Percentiles rank a stretch among this genome's conserved stretches.
Conservation (phyloP, 2,797 vertebrate genomes). For the Brotula barbata region DNA sequence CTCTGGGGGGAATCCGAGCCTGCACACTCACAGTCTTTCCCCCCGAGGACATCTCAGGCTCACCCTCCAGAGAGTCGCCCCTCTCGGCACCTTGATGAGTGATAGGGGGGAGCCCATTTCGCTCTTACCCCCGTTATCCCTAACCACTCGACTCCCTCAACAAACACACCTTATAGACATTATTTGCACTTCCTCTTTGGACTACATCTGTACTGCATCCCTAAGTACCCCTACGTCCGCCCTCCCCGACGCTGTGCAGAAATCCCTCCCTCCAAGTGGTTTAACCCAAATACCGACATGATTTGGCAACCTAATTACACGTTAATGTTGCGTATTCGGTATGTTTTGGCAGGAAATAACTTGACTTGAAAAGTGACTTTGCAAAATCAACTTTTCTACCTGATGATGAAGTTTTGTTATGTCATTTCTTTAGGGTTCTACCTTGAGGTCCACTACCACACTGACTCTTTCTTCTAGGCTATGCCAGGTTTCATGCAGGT, state of each 20-base stretch:
- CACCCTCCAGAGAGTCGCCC: conserved; percentile 93
- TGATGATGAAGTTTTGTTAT: conserved; percentile 77
- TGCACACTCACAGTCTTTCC: conserved; percentile 97
- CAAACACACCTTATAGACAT: conserved; percentile 72
- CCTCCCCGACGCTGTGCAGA: conserved; percentile 67
- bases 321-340: conserved; percentile 73
- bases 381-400: conserved; percentile 86
- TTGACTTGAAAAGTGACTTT: conserved; percentile 82
- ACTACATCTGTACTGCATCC: conserved; percentile 72
- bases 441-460: conserved; percentile 55
- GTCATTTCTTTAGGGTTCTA: conserved; percentile 65
- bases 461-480: conserved; percentile 68
- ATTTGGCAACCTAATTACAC: conserved; percentile 77
- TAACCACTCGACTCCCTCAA: conserved; percentile 28
- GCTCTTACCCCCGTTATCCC: conserved; percentile 2
- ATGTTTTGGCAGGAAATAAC: conserved; percentile 78
- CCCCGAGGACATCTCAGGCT: conserved; percentile 91
- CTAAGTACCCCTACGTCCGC: conserved; percentile 34
- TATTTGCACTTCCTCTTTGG: conserved; percentile 78
- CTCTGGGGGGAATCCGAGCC: conserved; percentile 94
- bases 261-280: conserved; percentile 52
- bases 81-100: conserved; percentile 91
- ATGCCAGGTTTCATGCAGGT: conserved; percentile 70
- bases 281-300: conserved; percentile 60
- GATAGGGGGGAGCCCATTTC: conserved; percentile 57